Evolutionary conservation across 2,113 vertebrate species (phyloP).

Genomic region (Podarcis muralis): DNA sequence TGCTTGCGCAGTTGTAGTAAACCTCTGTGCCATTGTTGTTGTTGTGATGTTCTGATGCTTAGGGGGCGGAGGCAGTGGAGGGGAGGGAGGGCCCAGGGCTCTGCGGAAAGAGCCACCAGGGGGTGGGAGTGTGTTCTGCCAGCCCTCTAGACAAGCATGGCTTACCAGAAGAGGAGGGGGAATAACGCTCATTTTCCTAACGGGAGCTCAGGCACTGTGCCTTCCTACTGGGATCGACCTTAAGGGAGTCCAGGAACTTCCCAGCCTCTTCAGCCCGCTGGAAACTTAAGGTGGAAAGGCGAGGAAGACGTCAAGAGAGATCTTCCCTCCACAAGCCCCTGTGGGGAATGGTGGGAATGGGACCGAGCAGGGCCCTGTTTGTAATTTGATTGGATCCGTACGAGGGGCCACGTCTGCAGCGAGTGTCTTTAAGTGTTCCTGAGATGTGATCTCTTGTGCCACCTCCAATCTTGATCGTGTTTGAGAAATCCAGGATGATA

Average conservation of each 20-base stretch:
- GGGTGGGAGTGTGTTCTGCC: slow-evolving; percentile 1
- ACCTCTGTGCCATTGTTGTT: slow-evolving; percentile 13
- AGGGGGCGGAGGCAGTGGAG: slow-evolving; percentile 2
- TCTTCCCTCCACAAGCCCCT: neutral
- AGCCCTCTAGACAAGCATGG: neutral
- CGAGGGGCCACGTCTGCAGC: neutral
- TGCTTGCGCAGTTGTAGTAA: slow-evolving; percentile 13
- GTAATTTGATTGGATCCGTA: neutral
- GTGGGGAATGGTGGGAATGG: neutral
- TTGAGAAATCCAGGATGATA: neutral
- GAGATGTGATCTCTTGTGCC: neutral
- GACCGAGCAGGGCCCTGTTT: too few relatives aligned
- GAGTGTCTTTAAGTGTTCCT: neutral
- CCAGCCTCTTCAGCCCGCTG: neutral
- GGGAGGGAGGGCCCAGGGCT: neutral
- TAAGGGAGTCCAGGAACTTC: slow-evolving; percentile 6
- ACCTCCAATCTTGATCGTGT: neutral
- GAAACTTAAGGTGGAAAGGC: slow-evolving; percentile 21
- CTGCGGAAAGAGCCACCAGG: neutral
- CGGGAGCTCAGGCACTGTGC: neutral
- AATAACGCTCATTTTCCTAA: neutral
- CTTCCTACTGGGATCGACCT: neutral
- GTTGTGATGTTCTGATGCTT: slow-evolving; percentile 6
- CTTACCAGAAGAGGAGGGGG: neutral
- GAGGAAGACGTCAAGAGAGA: neutral